phyloP scores from a whole-genome alignment of 2,113 vertebrate genomes.

The Potamarius usumacintae region DNA sequence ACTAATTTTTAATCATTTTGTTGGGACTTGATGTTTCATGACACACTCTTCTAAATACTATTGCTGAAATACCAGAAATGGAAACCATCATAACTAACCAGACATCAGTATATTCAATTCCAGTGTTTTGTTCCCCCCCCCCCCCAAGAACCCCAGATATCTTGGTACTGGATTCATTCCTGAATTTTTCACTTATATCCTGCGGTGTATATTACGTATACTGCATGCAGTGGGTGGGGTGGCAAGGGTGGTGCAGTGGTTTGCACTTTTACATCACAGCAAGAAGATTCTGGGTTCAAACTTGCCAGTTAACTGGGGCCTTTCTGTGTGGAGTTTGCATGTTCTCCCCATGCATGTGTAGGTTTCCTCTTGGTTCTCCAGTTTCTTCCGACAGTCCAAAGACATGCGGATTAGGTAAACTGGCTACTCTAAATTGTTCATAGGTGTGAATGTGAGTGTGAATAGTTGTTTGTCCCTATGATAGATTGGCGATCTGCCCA shows the following conservation, averaged over 20 bases:
- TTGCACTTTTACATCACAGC: neutral
- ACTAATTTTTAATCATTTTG: too few species aligned
- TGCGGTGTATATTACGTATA: neutral
- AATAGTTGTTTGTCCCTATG: too few species aligned
- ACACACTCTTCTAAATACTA: neutral
- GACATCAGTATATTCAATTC: neutral
- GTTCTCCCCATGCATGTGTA: too few species aligned
- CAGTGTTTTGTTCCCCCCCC: neutral
- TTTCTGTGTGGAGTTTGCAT: too few species aligned
- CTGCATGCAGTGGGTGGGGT: neutral
- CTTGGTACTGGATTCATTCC: neutral
- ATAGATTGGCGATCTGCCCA: too few species aligned
- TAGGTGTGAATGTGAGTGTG: too few species aligned
- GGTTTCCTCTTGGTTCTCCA: too few species aligned
- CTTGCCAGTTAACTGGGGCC: too few species aligned
- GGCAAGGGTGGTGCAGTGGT: neutral
- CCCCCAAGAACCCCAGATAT: neutral
- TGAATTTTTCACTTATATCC: neutral
- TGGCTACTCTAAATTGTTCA: too few species aligned
- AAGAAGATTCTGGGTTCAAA: too few species aligned
- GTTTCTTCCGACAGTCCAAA: too few species aligned
- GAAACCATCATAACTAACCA: neutral
- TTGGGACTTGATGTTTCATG: constrained; percentile 10
- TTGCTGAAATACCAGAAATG: neutral
- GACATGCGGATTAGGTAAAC: too few species aligned